Base-by-base conservation (phyloP, 2,888 invertebrate species). In the Drosophila anomalata region DNA sequence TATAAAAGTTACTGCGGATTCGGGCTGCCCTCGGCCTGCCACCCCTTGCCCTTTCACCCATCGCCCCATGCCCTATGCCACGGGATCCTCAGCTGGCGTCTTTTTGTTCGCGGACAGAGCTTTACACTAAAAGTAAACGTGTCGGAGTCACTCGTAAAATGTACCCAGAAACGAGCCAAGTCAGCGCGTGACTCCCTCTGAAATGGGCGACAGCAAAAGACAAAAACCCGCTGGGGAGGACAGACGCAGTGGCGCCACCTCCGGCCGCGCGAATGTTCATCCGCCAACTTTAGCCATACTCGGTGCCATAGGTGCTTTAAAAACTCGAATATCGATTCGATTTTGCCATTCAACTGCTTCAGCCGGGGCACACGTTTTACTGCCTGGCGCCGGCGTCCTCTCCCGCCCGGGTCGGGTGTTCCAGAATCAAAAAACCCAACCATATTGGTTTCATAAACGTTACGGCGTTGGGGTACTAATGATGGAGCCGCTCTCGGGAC, bases 61-160 rank as follows among this genome's bases (percentile, higher is more conserved):
- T 26, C 1, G 9, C 11, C 14, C n/a, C 58, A 33, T 12, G 33
- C 33, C 12, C n/a, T 55, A 33, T 12, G 33, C 33, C 33, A 12
- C 3, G 11, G 33, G 12, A 33, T 33, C 36, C 14, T 36, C 36
- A 36, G 36, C 36, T 36, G 36, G 36, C 44, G 58, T 42, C 42
- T 17, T 61, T 66, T 58, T 42, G 33, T 20, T 61, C 57, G 60
- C 61, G 60, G 41, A 47, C 26, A 8, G 33, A 55, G 67, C 68
- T 76, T 79, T 79, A 79, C 67, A 69, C 79, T 82, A 85, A 79
- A 86, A 82, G 77, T 75, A 73, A 82, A 81, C 79, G 81, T 81
- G 81, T 79, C 73, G 29, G 33, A 42, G 65, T 71, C 77, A 77
- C 75, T 83, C 80, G 75, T 78, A 73, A 79, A 80, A 83, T 59